Conservation (phyloP, 2,113 vertebrate species). For the Macquaria ambigua region DNA sequence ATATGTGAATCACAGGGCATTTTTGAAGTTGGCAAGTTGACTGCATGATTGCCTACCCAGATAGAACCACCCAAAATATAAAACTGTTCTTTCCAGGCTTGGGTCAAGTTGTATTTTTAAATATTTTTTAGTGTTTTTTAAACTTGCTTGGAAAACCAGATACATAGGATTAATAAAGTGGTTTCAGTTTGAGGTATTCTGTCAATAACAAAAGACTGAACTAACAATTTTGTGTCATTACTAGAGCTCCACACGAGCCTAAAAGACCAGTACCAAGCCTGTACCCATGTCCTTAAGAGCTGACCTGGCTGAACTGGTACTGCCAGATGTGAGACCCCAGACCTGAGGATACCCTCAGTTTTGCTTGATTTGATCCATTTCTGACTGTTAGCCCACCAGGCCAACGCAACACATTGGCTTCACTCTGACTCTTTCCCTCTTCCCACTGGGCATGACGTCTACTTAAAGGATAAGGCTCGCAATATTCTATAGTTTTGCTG, state of each 20-base stretch:
- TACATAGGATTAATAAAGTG: not conserved
- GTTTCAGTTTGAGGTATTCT: not conserved
- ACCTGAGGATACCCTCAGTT: not conserved
- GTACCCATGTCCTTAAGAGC: not conserved
- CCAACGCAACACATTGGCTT: not conserved
- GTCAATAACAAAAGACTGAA: not conserved
- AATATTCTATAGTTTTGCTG: not conserved
- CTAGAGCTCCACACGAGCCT: not conserved
- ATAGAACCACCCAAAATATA: slow-evolving; percentile 45
- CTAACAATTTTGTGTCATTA: not conserved
- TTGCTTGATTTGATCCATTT: not conserved
- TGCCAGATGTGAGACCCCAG: too few relatives aligned
- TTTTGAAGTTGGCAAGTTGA: slow-evolving; percentile 50
- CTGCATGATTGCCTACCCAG: slow-evolving; percentile 56
- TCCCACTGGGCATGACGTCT: not conserved
- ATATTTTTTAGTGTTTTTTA: slow-evolving; percentile 36
- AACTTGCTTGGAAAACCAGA: slow-evolving; percentile 7
- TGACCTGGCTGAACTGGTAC: not conserved
- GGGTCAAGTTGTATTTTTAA: slow-evolving; percentile 58
- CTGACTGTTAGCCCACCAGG: not conserved
- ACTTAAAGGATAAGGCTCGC: not conserved
- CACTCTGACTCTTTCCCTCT: not conserved
- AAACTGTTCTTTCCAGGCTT: slow-evolving; percentile 50
- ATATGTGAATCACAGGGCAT: slow-evolving; percentile 59
- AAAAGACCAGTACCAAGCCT: not conserved